Percentiles rank a stretch among this genome's conserved stretches.
These are phyloP conservation scores for Jacana jacana DNA, from an alignment of 2,113 vertebrate species.

Conservation along the genomic window DNA sequence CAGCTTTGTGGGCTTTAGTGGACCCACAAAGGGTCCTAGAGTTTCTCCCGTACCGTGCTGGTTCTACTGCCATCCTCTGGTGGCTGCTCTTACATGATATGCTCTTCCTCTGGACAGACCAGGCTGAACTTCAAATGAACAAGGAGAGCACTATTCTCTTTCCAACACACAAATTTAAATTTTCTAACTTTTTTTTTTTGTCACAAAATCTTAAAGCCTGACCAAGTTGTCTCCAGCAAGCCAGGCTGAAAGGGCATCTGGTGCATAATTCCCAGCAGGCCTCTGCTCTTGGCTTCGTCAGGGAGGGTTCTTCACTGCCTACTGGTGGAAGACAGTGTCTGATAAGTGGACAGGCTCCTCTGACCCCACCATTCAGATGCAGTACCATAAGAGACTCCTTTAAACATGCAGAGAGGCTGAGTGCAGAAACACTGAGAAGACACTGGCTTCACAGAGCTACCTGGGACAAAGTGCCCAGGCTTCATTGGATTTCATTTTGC, in stretches of 20 bases:
- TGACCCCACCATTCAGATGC: not conserved
- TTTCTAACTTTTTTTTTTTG: not conserved
- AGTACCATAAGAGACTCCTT: not conserved
- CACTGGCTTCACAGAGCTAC: not conserved
- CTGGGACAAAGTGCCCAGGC: not conserved
- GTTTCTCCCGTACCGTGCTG: not conserved
- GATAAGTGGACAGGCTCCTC: not conserved
- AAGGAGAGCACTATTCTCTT: not conserved
- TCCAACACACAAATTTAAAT: not conserved
- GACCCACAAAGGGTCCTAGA: too few relatives aligned
- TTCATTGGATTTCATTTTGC: not conserved
- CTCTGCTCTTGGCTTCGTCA: not conserved
- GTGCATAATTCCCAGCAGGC: not conserved
- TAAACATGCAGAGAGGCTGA: not conserved
- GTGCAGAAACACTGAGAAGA: not conserved
- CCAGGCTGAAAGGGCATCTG: not conserved
- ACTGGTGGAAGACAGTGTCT: not conserved
- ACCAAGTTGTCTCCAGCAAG: not conserved
- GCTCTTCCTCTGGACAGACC: not conserved
- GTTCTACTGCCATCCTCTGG: constrained; percentile 11
- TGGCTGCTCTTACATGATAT: not conserved
- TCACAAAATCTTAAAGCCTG: not conserved
- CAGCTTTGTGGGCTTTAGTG: not conserved
- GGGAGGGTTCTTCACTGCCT: not conserved
- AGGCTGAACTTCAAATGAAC: too few relatives aligned